Base-by-base conservation (phyloP, 2,888 invertebrate species). In the Cyclophora punctaria region DNA sequence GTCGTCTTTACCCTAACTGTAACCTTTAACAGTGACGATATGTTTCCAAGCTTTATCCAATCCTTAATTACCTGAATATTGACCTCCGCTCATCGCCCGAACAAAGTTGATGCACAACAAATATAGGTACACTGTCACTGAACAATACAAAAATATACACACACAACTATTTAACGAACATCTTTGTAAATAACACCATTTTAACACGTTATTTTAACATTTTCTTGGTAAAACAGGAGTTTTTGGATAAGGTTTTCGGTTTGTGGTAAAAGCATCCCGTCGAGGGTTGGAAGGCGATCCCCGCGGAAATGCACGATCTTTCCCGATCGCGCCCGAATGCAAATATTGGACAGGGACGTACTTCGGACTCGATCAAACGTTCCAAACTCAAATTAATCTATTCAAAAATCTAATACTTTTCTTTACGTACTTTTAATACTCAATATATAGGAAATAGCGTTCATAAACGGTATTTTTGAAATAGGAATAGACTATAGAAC, bases 221-320 rank as follows among this genome's bases (percentile, higher is more conserved):
- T 71, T 67, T 70, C 51, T 50, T 52, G 62, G 57, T 67, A 69
- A 72, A 69, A 70, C 59, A 64, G 70, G 66, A 75, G 76, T 76
- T 73, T 65, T 69, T 72, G 71, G 78, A 83, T 83, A 83, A 81
- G 80, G 79, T 84, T 85, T 84, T 73, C 75, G 73, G 71, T 65
- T 73, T 69, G 72, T 69, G 66, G 69, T 72, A 66, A 71, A 80
- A 77, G 73, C 83, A 83, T 83, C 71, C 72, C 73, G 73, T 68
- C 72, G 73, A 78, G 87, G 86, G 85, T 79, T 83, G 83, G 66
- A 79, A 75, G 69, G 76, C 78, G 73, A 75, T 66, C 70, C 65
- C 67, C 53, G 64, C 86, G 87, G 80, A 87, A 84, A 78, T 75
- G 69, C 71, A 74, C 88, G 88, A 86, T 62, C 60, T 52, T 47